Conservation (phyloP, 1,140 invertebrate genomes). For the Cyphomyrmex costatus region DNA sequence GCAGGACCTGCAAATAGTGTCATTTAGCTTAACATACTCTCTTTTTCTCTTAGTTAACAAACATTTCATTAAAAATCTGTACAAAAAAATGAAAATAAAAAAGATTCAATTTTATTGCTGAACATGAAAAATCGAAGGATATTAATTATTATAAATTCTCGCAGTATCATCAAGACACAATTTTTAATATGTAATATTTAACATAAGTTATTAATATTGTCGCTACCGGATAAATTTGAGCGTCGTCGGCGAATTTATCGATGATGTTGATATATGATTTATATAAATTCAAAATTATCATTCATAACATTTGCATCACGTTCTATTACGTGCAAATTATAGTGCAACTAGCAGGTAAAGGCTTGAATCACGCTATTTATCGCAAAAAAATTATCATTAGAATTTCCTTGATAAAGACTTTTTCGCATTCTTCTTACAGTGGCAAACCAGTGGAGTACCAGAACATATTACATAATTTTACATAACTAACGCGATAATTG, state of each 20-base stretch:
- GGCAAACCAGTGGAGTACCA: not conserved
- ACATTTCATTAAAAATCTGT: not conserved
- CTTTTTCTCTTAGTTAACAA: not conserved
- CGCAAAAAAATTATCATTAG: conserved; percentile 5
- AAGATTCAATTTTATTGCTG: not conserved
- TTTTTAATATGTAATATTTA: not conserved
- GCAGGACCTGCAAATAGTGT: conserved; percentile 90
- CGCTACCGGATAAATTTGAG: not conserved
- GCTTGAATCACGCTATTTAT: conserved; percentile 34
- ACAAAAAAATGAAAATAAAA: not conserved
- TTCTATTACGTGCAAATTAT: conserved; percentile 29
- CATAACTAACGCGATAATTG: conserved; percentile 10
- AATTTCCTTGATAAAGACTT: conserved; percentile 45
- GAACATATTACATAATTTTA: conserved; percentile 3
- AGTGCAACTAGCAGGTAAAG: not conserved
- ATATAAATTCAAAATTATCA: not conserved
- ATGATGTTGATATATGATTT: conserved; percentile 22
- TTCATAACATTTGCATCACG: not conserved
- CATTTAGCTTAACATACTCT: not conserved
- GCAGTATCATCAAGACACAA: not conserved
- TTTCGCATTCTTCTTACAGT: not conserved
- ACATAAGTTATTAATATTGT: not conserved
- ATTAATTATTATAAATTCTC: not conserved
- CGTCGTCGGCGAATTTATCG: not conserved
- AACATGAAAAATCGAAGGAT: not conserved